phyloP scores from a whole-genome alignment of 2,797 vertebrate species.

The Coregonus ussuriensis region DNA sequence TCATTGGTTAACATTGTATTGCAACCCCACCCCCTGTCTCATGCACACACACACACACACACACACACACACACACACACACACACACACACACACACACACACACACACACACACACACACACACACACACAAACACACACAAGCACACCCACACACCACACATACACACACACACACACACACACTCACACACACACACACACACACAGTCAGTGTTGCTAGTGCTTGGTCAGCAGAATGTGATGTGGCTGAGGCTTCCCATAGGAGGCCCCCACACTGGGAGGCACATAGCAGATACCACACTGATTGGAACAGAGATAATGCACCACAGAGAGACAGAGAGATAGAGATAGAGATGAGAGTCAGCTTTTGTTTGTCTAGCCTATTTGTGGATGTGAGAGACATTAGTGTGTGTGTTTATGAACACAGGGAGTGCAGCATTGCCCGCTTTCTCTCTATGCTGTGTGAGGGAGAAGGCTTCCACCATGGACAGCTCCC shows the following conservation, averaged over 20 bases:
- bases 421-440: too few relatives aligned
- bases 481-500: slow-evolving; percentile 1
- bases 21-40: neutral
- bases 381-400: too few relatives aligned
- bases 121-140: too few relatives aligned
- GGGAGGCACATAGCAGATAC: neutral
- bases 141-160: too few relatives aligned
- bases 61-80: neutral
- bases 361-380: too few relatives aligned
- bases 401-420: neutral
- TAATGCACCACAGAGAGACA: too few relatives aligned
- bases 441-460: neutral
- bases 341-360: too few relatives aligned
- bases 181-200: too few relatives aligned
- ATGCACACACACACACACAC: neutral
- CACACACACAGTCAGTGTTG: neutral
- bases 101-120: neutral
- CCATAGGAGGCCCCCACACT: neutral
- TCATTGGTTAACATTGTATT: neutral
- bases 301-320: neutral
- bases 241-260: neutral
- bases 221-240: slow-evolving; percentile 14
- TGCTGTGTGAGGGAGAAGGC: neutral
- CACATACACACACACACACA: too few relatives aligned
- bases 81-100: neutral